Conservation (phyloP, 2,113 vertebrate genomes). For the Orientallactaga bullata region DNA sequence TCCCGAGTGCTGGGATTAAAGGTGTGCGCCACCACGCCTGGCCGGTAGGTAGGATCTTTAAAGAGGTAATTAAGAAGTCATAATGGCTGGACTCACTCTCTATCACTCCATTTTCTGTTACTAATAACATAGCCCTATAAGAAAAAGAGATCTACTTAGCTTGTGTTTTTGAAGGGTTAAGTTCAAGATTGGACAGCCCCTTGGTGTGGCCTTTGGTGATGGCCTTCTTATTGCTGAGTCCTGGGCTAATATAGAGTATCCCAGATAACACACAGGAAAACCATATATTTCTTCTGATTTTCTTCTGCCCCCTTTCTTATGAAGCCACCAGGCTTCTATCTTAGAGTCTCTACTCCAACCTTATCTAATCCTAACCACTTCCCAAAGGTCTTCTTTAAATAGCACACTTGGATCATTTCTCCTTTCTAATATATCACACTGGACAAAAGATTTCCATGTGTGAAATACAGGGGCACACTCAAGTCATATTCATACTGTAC, state of each 20-base stretch:
- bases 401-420: neutral
- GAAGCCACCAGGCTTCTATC: neutral
- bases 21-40: too few relatives aligned
- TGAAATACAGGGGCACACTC: neutral
- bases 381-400: neutral
- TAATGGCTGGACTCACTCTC: neutral
- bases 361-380: neutral
- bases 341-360: neutral
- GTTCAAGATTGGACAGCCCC: neutral
- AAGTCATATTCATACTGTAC: neutral
- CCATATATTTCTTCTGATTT: rapidly evolving
- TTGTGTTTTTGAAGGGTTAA: neutral
- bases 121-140: neutral
- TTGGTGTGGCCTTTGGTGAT: neutral
- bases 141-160: neutral
- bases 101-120: neutral
- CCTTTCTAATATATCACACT: neutral
- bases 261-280: too few relatives aligned
- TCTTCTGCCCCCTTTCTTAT: neutral
- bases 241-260: neutral
- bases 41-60: neutral
- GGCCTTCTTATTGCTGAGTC: too few relatives aligned
- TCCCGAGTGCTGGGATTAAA: too few relatives aligned
- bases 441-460: too few relatives aligned
- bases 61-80: neutral